Conservation (phyloP, 2,888 invertebrate genomes). For the Eilema caniola region DNA sequence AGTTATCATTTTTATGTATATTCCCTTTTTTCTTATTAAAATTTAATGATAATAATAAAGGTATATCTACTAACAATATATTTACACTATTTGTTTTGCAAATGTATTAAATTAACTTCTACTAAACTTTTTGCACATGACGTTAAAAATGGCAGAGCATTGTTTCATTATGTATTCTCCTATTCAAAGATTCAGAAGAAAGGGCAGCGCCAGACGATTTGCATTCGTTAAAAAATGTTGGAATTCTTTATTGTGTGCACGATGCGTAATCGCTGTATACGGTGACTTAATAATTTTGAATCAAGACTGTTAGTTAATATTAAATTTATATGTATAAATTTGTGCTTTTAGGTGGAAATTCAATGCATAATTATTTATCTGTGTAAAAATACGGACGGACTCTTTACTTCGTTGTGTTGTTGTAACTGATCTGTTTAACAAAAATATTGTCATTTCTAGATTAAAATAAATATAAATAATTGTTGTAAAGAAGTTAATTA, state of each 20-base stretch:
- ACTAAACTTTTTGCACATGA: constrained; percentile 40
- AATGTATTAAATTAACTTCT: background rate
- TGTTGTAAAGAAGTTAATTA: background rate
- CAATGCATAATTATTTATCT: background rate
- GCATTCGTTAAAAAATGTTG: constrained; percentile 85
- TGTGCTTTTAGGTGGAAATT: background rate
- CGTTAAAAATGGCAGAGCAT: constrained; percentile 72
- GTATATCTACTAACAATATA: background rate
- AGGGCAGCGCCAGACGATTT: constrained; percentile 83
- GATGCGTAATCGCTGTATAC: constrained; percentile 77
- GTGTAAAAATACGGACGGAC: background rate
- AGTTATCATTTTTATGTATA: too few species aligned
- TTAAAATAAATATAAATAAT: background rate
- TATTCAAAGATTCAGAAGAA: constrained; percentile 78
- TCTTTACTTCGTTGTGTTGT: background rate
- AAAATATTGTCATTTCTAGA: too few species aligned
- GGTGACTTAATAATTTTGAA: constrained; percentile 46
- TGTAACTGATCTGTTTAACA: background rate
- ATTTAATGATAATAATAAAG: too few species aligned
- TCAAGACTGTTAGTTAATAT: background rate
- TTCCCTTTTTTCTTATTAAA: too few species aligned
- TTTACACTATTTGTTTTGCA: background rate
- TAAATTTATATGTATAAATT: background rate
- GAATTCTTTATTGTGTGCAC: constrained; percentile 82
- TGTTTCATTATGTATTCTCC: constrained; percentile 80